Evolutionary conservation across 2,797 vertebrate genomes (phyloP).

Genomic region (Euthynnus affinis): DNA sequence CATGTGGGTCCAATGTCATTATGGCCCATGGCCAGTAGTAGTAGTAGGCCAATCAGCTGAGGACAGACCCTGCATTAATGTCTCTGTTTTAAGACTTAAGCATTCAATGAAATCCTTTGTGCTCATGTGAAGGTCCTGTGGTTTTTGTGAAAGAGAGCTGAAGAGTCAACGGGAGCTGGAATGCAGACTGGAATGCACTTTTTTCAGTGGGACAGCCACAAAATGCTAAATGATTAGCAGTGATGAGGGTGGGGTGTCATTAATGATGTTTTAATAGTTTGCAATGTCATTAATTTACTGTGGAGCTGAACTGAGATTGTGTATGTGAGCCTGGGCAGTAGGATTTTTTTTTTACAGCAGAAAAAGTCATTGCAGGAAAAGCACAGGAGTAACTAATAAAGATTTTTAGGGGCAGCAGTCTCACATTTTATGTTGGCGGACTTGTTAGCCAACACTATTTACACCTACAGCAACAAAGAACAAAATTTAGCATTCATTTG

Average conservation of each 20-base stretch:
- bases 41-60: slow-evolving; percentile 43
- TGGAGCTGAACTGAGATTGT: background rate
- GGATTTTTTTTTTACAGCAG: background rate
- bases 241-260: background rate
- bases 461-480: too few species aligned
- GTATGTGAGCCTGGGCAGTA: background rate
- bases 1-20: slow-evolving; percentile 15
- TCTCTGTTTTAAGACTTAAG: slow-evolving; percentile 26
- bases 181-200: slow-evolving; percentile 31
- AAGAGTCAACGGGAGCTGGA: slow-evolving; percentile 5
- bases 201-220: background rate
- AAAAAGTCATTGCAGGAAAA: background rate
- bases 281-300: background rate
- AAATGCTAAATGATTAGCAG: slow-evolving; percentile 3
- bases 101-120: slow-evolving; percentile 54
- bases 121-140: slow-evolving; percentile 44
- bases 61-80: background rate
- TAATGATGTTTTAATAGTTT: background rate
- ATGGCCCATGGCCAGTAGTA: background rate
- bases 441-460: too few species aligned
- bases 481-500: too few species aligned
- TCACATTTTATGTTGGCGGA: too few species aligned
- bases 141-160: slow-evolving; percentile 30
- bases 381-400: background rate
- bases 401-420: too few species aligned